A percentile compares a stretch with the other conserved stretches of the same genome.
Conservation (phyloP, 2,113 vertebrate genomes). For the Calyptomena viridis region DNA sequence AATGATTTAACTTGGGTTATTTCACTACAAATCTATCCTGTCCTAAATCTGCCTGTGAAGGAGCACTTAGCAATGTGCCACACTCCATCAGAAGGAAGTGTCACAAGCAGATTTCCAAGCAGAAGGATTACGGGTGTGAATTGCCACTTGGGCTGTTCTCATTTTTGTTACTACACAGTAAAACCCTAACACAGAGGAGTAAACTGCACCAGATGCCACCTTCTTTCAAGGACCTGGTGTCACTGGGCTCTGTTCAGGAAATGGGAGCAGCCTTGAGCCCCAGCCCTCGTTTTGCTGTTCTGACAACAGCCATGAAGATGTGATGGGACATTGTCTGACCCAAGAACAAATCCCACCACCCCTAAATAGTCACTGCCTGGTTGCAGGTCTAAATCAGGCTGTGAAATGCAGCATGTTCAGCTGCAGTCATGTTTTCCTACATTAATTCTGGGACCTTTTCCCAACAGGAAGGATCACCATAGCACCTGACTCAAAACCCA, state of each 20-base stretch:
- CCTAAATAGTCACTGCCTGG: neutral
- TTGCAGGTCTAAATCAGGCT: neutral
- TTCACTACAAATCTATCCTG: neutral
- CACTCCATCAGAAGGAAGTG: neutral
- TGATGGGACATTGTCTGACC: fast-evolving
- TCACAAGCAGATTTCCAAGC: neutral
- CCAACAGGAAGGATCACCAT: neutral
- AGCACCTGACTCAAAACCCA: neutral
- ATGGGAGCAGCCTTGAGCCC: fast-evolving
- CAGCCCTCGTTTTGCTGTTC: neutral
- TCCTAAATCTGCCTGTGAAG: neutral
- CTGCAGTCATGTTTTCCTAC: neutral
- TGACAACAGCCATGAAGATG: neutral
- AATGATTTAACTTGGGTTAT: neutral
- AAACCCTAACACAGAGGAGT: neutral
- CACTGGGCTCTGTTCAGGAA: neutral
- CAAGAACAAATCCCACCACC: neutral
- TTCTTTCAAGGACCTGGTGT: neutral
- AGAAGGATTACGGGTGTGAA: fast-evolving
- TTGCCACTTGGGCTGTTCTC: neutral
- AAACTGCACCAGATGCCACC: neutral
- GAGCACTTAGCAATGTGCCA: neutral
- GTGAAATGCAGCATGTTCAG: neutral
- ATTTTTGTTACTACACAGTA: neutral
- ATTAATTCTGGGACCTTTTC: fast-evolving